These are phyloP conservation scores for Muricea muricata DNA, from an alignment of 92 coral and sea anemone genomes.

Conservation along the genomic window DNA sequence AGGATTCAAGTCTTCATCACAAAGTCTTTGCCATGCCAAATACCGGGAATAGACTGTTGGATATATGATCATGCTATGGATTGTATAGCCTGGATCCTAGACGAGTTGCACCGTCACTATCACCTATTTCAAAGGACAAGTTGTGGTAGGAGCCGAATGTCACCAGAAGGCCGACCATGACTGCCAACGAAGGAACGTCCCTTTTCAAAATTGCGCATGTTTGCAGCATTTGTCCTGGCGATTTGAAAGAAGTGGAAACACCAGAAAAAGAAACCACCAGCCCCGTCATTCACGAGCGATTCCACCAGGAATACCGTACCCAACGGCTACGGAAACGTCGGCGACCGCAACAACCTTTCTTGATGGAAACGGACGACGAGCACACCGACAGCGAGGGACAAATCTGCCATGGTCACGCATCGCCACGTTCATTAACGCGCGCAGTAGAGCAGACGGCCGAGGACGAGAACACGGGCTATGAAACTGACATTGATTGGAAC, in stretches of 20 bases:
- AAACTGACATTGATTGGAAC: too few species aligned
- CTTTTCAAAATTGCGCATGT: background rate
- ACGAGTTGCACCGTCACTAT: background rate
- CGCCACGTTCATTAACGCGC: too few species aligned
- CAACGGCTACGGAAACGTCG: background rate
- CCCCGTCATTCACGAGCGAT: background rate
- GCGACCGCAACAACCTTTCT: background rate
- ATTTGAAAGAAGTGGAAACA: background rate
- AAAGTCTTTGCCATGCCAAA: background rate
- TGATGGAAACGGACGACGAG: background rate
- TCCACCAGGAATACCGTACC: background rate
- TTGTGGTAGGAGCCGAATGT: background rate
- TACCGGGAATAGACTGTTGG: slow-evolving; percentile 3
- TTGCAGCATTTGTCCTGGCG: background rate
- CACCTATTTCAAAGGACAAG: background rate
- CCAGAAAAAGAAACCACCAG: background rate
- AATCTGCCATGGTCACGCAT: too few species aligned
- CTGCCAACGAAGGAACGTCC: background rate
- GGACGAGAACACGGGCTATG: too few species aligned
- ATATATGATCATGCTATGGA: slow-evolving; percentile 23
- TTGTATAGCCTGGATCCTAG: slow-evolving; percentile 22
- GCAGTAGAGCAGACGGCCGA: too few species aligned
- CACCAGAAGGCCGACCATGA: background rate
- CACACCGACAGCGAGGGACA: too few species aligned
- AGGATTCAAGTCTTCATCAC: background rate